Evolutionary conservation across 2,888 invertebrate species (phyloP).

Genomic region (Chrysolina americana): DNA sequence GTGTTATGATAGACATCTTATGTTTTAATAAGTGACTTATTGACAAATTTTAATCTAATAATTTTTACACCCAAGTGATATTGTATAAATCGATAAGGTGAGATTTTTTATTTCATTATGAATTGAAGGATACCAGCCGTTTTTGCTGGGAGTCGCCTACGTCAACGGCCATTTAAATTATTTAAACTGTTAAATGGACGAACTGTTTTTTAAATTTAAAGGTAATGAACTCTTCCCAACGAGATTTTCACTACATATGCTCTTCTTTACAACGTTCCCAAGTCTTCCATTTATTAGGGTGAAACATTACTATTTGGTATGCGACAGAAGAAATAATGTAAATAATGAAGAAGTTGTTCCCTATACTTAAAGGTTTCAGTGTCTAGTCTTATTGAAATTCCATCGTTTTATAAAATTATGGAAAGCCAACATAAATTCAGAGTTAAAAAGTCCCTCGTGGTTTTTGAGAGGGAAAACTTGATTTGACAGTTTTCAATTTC

Average conservation of each 20-base stretch:
- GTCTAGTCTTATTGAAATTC: no score
- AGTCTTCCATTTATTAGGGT: background rate
- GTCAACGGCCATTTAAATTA: slow-evolving; percentile 35
- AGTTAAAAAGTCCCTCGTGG: background rate
- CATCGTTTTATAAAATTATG: no score
- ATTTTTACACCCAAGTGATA: slow-evolving; percentile 11
- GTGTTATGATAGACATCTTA: slow-evolving; percentile 5
- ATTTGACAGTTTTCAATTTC: background rate
- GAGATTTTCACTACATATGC: background rate
- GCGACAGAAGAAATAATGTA: no score
- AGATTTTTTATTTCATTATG: background rate
- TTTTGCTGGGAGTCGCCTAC: background rate
- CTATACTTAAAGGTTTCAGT: no score
- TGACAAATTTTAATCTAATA: slow-evolving; percentile 8
- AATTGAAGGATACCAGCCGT: background rate
- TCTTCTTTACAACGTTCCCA: background rate
- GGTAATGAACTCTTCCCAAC: background rate
- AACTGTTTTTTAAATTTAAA: slow-evolving; percentile 3
- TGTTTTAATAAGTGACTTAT: slow-evolving; percentile 21
- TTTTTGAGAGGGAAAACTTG: background rate
- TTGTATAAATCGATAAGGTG: background rate
- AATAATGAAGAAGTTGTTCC: no score
- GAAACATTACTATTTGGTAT: background rate
- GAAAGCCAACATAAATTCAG: no score
- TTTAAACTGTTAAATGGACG: slow-evolving; percentile 31